Evolutionary conservation across 1,140 invertebrate species (phyloP), one percentile per base, ranked within the genome.

Genomic region (Stratiolaelaps scimitus): DNA sequence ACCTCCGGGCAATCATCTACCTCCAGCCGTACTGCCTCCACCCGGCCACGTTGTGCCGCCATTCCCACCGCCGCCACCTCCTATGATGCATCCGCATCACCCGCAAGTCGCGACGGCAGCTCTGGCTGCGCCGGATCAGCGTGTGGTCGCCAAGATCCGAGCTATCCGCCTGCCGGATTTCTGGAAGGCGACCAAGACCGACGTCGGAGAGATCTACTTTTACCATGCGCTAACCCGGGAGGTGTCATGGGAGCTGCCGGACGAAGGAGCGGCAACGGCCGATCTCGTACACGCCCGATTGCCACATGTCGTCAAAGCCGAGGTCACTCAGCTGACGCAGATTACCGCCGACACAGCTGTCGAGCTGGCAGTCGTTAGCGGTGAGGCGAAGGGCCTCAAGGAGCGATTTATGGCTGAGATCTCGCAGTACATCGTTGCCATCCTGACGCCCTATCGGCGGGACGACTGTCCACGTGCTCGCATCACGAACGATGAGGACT

Each of bases 401-500:
- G 91, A 95, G 70, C 81, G 83, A 64, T 96, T 96, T 77, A 80
- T 88, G 67, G 82, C 83, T 67, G 85, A 84, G 73, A 93, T 96
- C 83, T 90, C 89, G 7, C 82, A 83, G 47, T 87, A 87, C 26
- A 90, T 97, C 78, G 89, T 95, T 45, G 81, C 86, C 53, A 86
- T 86, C 74, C 80, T 98, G 30, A 92, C 92, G 78, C 88, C 88
- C 0, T 96, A 89, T 76, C 78, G 88, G 65, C 88, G 86, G 73
- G 79, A 82, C 4, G 86, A 88, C 72, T 94, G 92, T 72, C 84
- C 84, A 70, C 77, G 84, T 67, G 92, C 89, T 0, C 78, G 85
- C 69, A 96, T 98, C 69, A 85, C 83, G 0, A 86, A 82, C 73
- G 92, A 85, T 0, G 88, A 92, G 56, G 92, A 97, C 76, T 97